A percentile compares a stretch with the other conserved stretches of the same genome.
phyloP scores from a whole-genome alignment of 1,140 invertebrate species.

The Dinoponera quadriceps region DNA sequence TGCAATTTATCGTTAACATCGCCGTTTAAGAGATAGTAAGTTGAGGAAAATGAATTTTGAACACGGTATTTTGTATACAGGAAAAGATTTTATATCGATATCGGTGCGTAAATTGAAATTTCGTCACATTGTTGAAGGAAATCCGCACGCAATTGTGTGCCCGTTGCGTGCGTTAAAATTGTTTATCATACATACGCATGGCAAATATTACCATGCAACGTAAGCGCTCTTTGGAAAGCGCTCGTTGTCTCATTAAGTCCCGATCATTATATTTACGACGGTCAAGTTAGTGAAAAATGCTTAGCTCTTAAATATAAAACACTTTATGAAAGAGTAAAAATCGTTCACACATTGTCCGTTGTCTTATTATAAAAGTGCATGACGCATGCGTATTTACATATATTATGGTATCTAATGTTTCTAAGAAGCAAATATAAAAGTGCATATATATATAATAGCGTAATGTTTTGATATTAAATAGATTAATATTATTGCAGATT shows the following conservation, averaged over 20 bases:
- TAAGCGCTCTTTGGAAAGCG: constrained; percentile 37
- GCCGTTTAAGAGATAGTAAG: constrained; percentile 5
- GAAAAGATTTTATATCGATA: constrained; percentile 43
- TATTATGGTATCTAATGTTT: no score
- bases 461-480: no score
- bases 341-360: neutral
- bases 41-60: neutral
- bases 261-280: neutral
- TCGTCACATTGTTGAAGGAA: constrained; percentile 65
- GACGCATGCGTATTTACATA: neutral
- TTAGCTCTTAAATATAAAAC: neutral
- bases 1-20: constrained; percentile 9
- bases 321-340: no score
- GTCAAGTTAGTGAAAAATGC: neutral
- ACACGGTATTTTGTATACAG: constrained; percentile 18
- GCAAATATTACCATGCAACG: neutral
- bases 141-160: constrained; percentile 35
- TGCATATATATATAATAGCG: no score
- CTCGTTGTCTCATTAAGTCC: neutral
- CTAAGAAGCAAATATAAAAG: no score
- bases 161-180: constrained; percentile 33
- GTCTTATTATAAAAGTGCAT: neutral
- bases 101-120: constrained; percentile 37
- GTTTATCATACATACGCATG: constrained; percentile 38
- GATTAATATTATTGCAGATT: constrained; percentile 21